phyloP scores from a whole-genome alignment of 2,113 vertebrate species.

The Melanocharis versteri region DNA sequence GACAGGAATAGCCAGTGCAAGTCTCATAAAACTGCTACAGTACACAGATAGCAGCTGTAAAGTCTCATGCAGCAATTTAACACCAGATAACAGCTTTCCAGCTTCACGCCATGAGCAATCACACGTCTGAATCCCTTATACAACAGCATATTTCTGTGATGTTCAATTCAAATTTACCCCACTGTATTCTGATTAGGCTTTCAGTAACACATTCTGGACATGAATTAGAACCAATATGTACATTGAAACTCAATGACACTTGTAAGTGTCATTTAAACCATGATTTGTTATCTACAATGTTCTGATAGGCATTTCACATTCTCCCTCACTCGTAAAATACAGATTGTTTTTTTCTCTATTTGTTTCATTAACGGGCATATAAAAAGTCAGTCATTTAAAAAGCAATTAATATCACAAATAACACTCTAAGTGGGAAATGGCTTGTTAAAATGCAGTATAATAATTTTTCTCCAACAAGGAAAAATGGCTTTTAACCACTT shows the following conservation, averaged over 20 bases:
- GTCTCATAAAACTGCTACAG: not conserved
- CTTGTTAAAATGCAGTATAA: not conserved
- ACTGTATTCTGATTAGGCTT: not conserved
- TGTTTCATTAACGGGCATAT: not conserved
- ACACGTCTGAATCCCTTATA: not conserved
- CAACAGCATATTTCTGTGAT: not conserved
- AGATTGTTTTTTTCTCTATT: not conserved
- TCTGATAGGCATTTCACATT: not conserved
- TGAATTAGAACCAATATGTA: not conserved
- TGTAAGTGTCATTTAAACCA: not conserved
- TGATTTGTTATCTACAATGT: not conserved
- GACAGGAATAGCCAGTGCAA: not conserved
- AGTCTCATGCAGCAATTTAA: not conserved
- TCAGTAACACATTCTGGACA: not conserved
- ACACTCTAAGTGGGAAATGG: not conserved
- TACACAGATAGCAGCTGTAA: not conserved
- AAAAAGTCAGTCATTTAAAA: not conserved
- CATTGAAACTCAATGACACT: not conserved
- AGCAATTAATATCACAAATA: not conserved
- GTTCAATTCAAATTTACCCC: not conserved
- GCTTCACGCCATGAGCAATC: not conserved
- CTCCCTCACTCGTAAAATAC: not conserved
- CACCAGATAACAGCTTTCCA: not conserved
- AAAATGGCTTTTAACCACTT: not conserved
- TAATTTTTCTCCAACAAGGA: not conserved